Percentiles rank a stretch among this genome's conserved stretches.
Evolutionary conservation across 2,797 vertebrate species (phyloP).

Genomic region (Propithecus perrieri): DNA sequence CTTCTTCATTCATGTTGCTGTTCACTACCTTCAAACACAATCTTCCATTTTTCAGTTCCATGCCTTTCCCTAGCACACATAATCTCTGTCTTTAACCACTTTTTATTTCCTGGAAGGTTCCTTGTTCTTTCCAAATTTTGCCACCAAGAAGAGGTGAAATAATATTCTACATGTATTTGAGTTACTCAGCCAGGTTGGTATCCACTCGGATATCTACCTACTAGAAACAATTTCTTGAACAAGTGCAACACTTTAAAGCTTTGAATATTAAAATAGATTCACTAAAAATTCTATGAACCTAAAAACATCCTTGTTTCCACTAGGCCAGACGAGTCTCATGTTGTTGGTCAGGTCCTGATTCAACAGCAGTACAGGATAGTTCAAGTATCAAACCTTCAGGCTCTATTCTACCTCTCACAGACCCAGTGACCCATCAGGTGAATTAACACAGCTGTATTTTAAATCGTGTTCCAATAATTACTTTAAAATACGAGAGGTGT

Average conservation of each 20-base stretch:
- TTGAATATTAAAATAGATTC: not conserved
- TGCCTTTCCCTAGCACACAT: not conserved
- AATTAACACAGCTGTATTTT: not conserved
- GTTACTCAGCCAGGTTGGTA: not conserved
- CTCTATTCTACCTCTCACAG: not conserved
- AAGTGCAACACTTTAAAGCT: not conserved
- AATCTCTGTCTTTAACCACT: not conserved
- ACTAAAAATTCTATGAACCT: not conserved
- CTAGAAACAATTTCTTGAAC: slow-evolving; percentile 4
- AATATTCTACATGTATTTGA: not conserved
- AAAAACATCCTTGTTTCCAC: not conserved
- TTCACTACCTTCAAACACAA: not conserved
- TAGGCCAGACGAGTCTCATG: not conserved
- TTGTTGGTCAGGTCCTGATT: not conserved
- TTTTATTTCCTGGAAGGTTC: not conserved
- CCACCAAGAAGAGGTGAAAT: not conserved
- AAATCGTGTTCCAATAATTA: not conserved
- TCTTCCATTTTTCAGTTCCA: not conserved
- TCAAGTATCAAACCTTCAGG: not conserved
- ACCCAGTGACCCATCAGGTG: not conserved
- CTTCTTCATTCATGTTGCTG: not conserved
- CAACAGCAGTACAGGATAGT: no score
- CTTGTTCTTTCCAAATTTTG: not conserved
- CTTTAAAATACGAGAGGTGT: not conserved
- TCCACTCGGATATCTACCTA: not conserved